Evolutionary conservation across 35 echinoderm and acorn worm genomes (phyloP), one percentile per base, ranked within the genome.

Genomic region (Strongylocentrotus purpuratus): DNA sequence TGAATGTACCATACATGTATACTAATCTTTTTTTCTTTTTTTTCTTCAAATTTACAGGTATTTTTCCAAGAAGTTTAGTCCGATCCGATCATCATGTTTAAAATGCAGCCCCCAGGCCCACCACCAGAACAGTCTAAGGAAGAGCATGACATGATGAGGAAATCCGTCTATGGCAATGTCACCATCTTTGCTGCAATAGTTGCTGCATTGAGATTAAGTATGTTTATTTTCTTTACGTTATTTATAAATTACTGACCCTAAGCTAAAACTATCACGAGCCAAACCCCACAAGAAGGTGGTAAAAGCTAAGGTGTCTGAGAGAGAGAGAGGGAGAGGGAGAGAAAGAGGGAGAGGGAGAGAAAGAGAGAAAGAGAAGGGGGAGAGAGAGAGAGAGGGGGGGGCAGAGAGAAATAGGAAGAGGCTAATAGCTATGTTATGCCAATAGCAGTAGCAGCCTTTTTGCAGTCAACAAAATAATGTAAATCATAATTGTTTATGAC

Each of bases 101-200:
- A 33, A 85, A 94, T 85, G 60, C 78, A 94, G 31, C 10, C 60
- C 22, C 59, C 59, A 41, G 94, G 61, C 31, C 61, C 31, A 46
- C 78, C 59, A 33, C 94, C 94, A 18, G 91, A 93, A 58, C 50
- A 93, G 91, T 93, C 91, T 14, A 10, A 93, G 48, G 91, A 93
- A 58, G 91, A 93, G 46, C 46, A 93, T 9, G 91, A 1, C 31
- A 2, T 58, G 91, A 93, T 93, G 91, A 93, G 91, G 46, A 93
- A 93, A 93, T 13, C 91, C 4, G 46, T 93, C 91, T 3, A 58
- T 47, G 91, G 91, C 46, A 93, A 93, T 31, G 45, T 93, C 33
- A 46, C 31, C 45, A 47, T 93, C 17, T 93, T 93, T 55, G 45
- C 91, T 18, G 91, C 48, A 48, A 32, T 93, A 48, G 91, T 93